These are phyloP conservation scores for Autographa gamma DNA, from an alignment of 2,888 invertebrate species.

Conservation along the genomic window DNA sequence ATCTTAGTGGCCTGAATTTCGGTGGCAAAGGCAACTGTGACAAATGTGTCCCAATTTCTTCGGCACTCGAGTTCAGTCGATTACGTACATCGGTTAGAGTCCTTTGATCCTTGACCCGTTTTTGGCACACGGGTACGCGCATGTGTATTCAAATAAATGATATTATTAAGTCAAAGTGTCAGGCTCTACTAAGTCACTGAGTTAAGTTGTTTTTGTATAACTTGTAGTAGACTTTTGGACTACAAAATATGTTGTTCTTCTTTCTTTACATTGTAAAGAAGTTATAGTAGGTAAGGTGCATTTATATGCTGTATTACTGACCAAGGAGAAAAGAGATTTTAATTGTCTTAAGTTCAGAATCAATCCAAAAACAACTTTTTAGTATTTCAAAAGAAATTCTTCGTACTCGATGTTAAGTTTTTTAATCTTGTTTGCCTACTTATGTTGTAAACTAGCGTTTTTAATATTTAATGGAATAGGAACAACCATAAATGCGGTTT, in stretches of 20 bases:
- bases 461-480: background rate
- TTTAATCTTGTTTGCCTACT: too few relatives aligned
- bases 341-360: too few relatives aligned
- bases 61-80: slow-evolving; percentile 25
- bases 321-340: too few relatives aligned
- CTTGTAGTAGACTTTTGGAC: background rate
- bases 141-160: slow-evolving; percentile 37
- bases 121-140: slow-evolving; percentile 38
- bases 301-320: too few relatives aligned
- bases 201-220: background rate
- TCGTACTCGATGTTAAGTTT: too few relatives aligned
- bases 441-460: background rate
- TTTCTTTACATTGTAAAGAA: too few relatives aligned
- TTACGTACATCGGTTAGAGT: slow-evolving; percentile 34
- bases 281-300: too few relatives aligned
- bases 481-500: background rate
- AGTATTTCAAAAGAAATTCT: too few relatives aligned
- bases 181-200: background rate
- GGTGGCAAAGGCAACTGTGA: slow-evolving; percentile 44
- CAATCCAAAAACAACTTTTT: too few relatives aligned
- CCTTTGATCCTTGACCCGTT: slow-evolving; percentile 60
- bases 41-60: slow-evolving; percentile 49
- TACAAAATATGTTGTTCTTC: too few relatives aligned
- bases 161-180: slow-evolving; percentile 9
- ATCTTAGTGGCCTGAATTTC: slow-evolving; percentile 36